Evolutionary conservation across 2,797 vertebrate genomes (phyloP), one percentile per base, ranked within the genome.

Genomic region (Uromys caudimaculatus): DNA sequence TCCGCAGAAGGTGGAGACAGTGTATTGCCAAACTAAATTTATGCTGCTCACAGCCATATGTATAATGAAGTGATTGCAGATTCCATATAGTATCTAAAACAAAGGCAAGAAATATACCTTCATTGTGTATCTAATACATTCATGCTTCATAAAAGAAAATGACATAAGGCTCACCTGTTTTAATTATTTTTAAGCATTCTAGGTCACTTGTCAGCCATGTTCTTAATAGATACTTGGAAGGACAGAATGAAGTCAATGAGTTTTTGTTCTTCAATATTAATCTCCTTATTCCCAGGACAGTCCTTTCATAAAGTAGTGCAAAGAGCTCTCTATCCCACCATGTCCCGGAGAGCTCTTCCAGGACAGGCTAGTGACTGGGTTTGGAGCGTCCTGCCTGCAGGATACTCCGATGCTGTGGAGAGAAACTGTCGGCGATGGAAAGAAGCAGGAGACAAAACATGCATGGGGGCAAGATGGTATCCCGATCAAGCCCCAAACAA

Each of bases 171-270:
- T 95, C 96, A 52, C 81, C 85, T 71, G 50, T 19, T 19, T 41
- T 97, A 81, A 87, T 97, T 97, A 83, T 0, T 29, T 95, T 96
- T 93, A 75, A 56, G 95, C 52, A 78, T 69, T 90, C 79, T 87
- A 11, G 76, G 90, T 92, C 82, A 94, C 58, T 91, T 95, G 32
- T 71, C 58, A 93, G 86, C 56, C 85, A 77, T 14, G 92, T 17
- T 90, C 58, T 14, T 17, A 21, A 17, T 69, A 16, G 7, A 14
- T 67, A 90, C 94, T 96, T 95, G 50, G 83, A 52, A 94, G 47
- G 67, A 71, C 41, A 87, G 7, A 67, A 29, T 75, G 71, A 97
- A 97, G 38, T 93, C 89, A 85, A 41, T 76, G 93, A 77, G 77
- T 44, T 92, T 79, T 90, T 95, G 41, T 89, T 95, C 67, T 93